Percentiles rank a stretch among this genome's conserved stretches.
Conservation (phyloP, 2,113 vertebrate species). For the Sinocyclocheilus grahami region DNA sequence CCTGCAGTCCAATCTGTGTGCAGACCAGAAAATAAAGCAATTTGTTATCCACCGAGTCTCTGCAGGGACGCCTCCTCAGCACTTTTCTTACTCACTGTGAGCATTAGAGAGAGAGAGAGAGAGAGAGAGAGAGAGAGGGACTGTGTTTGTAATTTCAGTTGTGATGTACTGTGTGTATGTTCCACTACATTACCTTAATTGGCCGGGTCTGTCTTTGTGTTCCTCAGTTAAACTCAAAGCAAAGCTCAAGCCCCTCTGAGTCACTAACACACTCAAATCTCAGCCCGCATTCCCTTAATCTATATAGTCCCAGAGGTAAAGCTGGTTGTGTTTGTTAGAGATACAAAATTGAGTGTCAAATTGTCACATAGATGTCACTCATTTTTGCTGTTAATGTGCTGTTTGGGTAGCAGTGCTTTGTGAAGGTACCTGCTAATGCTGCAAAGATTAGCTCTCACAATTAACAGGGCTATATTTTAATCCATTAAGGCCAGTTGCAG, state of each 20-base stretch:
- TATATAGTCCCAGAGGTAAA: conserved; percentile 3
- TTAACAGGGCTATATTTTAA: not conserved
- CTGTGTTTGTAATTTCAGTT: conserved; percentile 46
- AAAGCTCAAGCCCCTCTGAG: conserved; percentile 32
- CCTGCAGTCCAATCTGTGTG: conserved; percentile 56
- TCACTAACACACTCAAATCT: not conserved
- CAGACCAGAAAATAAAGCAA: conserved; percentile 60
- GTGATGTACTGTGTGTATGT: conserved; percentile 55
- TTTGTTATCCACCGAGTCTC: conserved; percentile 66
- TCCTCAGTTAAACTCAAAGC: conserved; percentile 25
- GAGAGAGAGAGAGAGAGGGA: conserved; percentile 26
- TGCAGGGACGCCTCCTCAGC: conserved; percentile 57
- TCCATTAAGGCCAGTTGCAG: not conserved
- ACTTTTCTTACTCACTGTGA: conserved; percentile 49
- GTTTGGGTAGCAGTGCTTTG: not conserved
- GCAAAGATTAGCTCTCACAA: not conserved
- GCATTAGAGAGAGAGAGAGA: not conserved
- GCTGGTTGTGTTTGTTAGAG: not conserved
- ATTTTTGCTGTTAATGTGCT: conserved; percentile 16
- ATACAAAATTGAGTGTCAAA: not conserved
- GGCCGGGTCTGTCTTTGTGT: conserved; percentile 30
- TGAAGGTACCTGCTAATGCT: not conserved
- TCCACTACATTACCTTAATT: conserved; percentile 59
- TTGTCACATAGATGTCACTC: not conserved
- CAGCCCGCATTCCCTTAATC: not conserved